These are phyloP conservation scores for Brachyhypopomus occidentalis DNA, from an alignment of 2,113 vertebrate species.

Conservation along the genomic window DNA sequence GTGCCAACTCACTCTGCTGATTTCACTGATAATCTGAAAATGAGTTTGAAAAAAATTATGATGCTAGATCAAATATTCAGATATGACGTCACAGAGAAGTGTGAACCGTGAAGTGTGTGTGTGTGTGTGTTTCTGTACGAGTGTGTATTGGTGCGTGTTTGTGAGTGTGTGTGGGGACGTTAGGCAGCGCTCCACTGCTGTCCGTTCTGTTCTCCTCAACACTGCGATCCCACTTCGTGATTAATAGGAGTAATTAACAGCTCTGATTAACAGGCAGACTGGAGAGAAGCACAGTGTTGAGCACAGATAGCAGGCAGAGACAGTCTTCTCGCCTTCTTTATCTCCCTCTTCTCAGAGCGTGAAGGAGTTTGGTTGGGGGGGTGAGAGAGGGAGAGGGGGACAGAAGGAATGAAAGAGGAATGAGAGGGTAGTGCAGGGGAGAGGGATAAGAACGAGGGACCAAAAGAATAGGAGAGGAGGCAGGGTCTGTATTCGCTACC, in stretches of 20 bases:
- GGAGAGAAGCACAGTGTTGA: conserved; percentile 69
- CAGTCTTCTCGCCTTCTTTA: conserved; percentile 66
- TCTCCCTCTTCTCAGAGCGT: conserved; percentile 73
- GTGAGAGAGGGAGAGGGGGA: not conserved
- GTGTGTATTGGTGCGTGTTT: conserved; percentile 47
- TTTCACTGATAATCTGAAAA: not conserved
- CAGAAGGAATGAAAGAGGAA: not conserved
- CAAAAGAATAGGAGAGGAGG: not conserved
- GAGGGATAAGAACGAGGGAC: not conserved
- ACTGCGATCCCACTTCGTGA: conserved; percentile 71
- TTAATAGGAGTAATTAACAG: conserved; percentile 79
- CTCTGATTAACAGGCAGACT: conserved; percentile 73
- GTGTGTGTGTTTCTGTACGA: not conserved
- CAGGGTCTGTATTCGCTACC: conserved; percentile 69
- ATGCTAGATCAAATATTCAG: not conserved
- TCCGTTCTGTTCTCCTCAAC: conserved; percentile 62
- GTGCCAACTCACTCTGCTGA: not conserved
- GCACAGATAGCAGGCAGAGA: conserved; percentile 70
- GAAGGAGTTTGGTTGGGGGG: not conserved
- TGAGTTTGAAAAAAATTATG: not conserved
- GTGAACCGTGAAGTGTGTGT: conserved; percentile 49
- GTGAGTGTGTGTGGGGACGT: conserved; percentile 54
- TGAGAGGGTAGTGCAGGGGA: not conserved
- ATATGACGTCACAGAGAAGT: conserved; percentile 52
- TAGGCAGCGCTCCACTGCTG: conserved; percentile 56